A percentile compares a stretch with the other conserved stretches of the same genome.
Evolutionary conservation across 2,888 invertebrate genomes (phyloP).

Genomic region (Boloria selene): DNA sequence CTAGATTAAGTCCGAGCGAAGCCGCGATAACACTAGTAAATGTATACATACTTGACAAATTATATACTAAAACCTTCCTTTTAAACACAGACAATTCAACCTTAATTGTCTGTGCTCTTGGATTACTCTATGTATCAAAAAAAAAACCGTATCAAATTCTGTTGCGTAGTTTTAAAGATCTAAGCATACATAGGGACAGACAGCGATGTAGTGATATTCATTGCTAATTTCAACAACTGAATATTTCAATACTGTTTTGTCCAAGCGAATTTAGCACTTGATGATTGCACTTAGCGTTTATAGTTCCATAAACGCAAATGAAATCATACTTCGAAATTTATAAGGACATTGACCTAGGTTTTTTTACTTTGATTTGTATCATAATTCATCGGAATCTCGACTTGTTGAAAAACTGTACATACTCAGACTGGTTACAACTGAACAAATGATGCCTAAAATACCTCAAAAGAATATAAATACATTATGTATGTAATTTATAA

Average conservation of each 20-base stretch:
- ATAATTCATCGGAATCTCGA: slow-evolving; percentile 22
- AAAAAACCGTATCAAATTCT: too few species aligned
- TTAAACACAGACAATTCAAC: too few species aligned
- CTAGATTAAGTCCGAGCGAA: too few species aligned
- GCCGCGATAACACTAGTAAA: too few species aligned
- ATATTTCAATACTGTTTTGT: background rate
- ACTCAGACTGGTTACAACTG: slow-evolving; percentile 11
- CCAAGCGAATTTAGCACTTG: slow-evolving; percentile 25
- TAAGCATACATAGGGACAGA: too few species aligned
- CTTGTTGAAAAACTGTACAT: slow-evolving; percentile 5
- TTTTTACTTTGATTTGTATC: slow-evolving; percentile 24
- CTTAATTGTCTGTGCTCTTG: too few species aligned
- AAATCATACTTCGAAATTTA: slow-evolving; percentile 13
- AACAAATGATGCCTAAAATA: slow-evolving; percentile 11
- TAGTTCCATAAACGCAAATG: slow-evolving; percentile 9
- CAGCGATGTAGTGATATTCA: too few species aligned
- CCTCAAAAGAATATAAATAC: background rate
- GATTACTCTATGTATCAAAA: too few species aligned
- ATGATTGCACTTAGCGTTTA: background rate
- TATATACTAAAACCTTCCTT: too few species aligned
- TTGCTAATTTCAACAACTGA: background rate
- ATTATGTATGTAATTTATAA: slow-evolving; percentile 1
- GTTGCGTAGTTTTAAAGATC: too few species aligned
- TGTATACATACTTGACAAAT: too few species aligned
- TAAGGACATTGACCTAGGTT: slow-evolving; percentile 27